These are phyloP conservation scores for Eubucco bourcierii DNA, from an alignment of 2,113 vertebrate genomes.

Conservation along the genomic window DNA sequence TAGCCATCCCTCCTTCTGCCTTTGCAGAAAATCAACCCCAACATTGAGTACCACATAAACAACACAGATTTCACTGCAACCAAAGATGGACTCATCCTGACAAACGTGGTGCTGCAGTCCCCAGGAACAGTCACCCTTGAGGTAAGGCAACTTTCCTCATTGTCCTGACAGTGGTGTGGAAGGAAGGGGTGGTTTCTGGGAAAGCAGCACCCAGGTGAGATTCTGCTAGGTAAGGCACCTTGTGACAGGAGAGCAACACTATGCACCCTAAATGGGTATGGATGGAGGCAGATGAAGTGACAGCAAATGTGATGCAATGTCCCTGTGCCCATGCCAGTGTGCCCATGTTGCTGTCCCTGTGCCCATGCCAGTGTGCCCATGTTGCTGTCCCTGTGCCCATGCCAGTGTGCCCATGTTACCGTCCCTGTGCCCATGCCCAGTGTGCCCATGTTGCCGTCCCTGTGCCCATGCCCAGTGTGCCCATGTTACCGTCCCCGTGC, in stretches of 20 bases:
- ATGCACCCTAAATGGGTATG: neutral
- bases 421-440: too few species aligned
- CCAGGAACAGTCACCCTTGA: neutral
- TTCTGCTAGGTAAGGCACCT: neutral
- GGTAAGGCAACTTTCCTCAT: slow-evolving; percentile 30
- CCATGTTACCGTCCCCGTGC: too few species aligned
- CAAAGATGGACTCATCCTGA: slow-evolving; percentile 80
- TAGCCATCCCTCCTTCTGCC: neutral
- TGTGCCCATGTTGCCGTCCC: too few species aligned
- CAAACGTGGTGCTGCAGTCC: slow-evolving; percentile 74
- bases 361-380: too few species aligned
- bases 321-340: too few species aligned
- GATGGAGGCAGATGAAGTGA: neutral
- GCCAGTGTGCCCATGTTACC: too few species aligned
- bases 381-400: too few species aligned
- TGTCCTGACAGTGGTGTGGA: neutral
- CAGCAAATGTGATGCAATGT: neutral
- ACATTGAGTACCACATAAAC: slow-evolving; percentile 79
- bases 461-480: too few species aligned
- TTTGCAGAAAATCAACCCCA: slow-evolving; percentile 83
- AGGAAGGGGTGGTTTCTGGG: neutral
- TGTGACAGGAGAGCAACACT: neutral
- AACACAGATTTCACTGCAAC: slow-evolving; percentile 82
- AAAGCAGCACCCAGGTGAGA: neutral
- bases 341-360: too few species aligned